These are phyloP conservation scores for Gymnodraco acuticeps DNA, from an alignment of 2,797 vertebrate species.

Conservation along the genomic window DNA sequence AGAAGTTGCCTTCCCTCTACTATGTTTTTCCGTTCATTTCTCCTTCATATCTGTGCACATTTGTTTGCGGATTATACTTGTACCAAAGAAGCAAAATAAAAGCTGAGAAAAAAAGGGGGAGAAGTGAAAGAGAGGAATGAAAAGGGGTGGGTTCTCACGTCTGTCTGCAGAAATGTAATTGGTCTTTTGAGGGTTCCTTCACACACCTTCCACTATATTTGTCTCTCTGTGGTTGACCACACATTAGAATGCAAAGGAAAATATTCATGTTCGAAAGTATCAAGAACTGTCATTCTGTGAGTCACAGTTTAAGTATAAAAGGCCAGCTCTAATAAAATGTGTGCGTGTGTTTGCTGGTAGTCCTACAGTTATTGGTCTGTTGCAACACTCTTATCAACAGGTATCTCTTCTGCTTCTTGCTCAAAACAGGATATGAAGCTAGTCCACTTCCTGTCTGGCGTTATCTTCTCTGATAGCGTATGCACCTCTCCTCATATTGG, in stretches of 20 bases:
- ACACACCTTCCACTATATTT: constrained; percentile 35
- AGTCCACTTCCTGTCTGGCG: constrained; percentile 53
- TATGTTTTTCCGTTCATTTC: not conserved
- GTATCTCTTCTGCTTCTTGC: constrained; percentile 57
- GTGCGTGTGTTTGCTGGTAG: constrained; percentile 3
- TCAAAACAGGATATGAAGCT: constrained; percentile 76
- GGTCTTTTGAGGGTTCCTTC: constrained; percentile 44
- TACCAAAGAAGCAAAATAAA: not conserved
- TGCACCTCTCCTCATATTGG: constrained; percentile 25
- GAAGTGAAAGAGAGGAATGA: not conserved
- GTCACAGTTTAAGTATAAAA: constrained; percentile 41
- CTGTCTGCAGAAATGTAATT: constrained; percentile 48
- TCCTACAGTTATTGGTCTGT: not conserved
- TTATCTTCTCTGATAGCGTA: constrained; percentile 44
- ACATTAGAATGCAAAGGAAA: constrained; percentile 24
- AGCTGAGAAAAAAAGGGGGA: not conserved
- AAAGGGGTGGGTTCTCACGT: not conserved
- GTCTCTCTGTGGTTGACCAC: constrained; percentile 19
- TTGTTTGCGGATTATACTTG: constrained; percentile 15
- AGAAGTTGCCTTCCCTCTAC: not conserved
- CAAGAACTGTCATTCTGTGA: constrained; percentile 22
- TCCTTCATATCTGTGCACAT: constrained; percentile 1
- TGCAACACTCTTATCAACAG: constrained; percentile 38
- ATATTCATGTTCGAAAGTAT: constrained; percentile 49
- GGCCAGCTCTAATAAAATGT: constrained; percentile 18